Base-by-base conservation (phyloP, 2,113 vertebrate genomes). In the Phyllostomus hastatus region DNA sequence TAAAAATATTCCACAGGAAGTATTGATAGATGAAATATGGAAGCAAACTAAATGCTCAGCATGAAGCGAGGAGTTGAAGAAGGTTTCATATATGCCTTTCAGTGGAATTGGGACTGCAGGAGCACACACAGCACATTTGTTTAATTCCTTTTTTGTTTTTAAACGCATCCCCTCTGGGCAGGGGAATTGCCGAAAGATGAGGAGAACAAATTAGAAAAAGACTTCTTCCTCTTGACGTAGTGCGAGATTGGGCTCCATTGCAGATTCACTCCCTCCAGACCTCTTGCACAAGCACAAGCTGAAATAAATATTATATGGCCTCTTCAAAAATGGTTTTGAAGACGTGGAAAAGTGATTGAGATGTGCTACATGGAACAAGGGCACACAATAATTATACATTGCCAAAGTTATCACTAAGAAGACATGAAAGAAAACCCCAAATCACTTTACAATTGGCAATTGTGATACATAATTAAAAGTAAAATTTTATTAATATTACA, bases 351-450 rank as follows among this genome's bases (percentile, higher is more conserved):
- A 97, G 66, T 88, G 20, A 78, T 61, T 76, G 48, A 69, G 84
- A 81, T 76, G 16, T 88, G 59, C 84, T 95, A 95, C 89, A 10
- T 81, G 50, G 78, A 86, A 89, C 90, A 76, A 90, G 16, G 2
- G 24, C 81, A 61, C 50, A 35, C 2, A 46, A 57, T 95, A 91
- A 79, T 93, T 69, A 72, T 26, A 89, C 20, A 72, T 19, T 54
- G 52, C 66, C 48, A 90, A 94, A 93, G 75, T 66, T 59, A 64
- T 94, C 89, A 94, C 61, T 66, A 83, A 93, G 88, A 82, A 86
- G 54, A 81, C 61, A 52, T 78, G 82, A 95, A 92, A 43, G 38
- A 26, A 87, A 41, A 72, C 84, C 50, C 93, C 87, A 84, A 95
- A 87, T 61, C 92, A 8, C 94, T 95, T 91, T 75, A 41, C 83